Conservation (phyloP, 2,888 invertebrate genomes). For the Drosophila robusta region DNA sequence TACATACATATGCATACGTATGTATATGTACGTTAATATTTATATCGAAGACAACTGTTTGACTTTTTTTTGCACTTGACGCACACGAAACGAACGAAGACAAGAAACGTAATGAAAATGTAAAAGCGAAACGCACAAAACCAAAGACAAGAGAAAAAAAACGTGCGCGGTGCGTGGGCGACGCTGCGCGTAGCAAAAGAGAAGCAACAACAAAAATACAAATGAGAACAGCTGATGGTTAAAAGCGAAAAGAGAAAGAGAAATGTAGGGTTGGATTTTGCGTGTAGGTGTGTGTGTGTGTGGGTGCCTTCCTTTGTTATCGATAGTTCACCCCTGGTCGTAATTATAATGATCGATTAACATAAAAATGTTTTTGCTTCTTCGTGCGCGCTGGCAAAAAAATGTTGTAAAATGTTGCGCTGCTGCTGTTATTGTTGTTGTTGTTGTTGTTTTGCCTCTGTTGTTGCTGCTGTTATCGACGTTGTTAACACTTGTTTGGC, state of each 20-base stretch:
- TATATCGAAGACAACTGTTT: constrained; percentile 37
- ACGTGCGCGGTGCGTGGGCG: constrained; percentile 52
- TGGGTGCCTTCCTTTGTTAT: constrained; percentile 35
- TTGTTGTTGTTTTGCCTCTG: background rate
- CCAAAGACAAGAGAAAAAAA: constrained; percentile 9
- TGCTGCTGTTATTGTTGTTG: constrained; percentile 4
- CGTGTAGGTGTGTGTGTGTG: constrained; percentile 9
- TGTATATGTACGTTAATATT: constrained; percentile 13
- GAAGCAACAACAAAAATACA: background rate
- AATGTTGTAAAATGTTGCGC: constrained; percentile 1
- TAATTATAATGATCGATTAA: constrained; percentile 56
- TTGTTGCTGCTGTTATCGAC: constrained; percentile 4
- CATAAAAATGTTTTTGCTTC: constrained; percentile 2
- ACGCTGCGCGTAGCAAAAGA: constrained; percentile 1
- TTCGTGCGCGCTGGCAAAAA: constrained; percentile 1
- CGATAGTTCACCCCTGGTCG: constrained; percentile 53
- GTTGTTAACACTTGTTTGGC: constrained; percentile 1
- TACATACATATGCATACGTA: background rate
- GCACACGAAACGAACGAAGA: constrained; percentile 13
- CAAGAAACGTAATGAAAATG: constrained; percentile 10
- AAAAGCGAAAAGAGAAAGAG: background rate
- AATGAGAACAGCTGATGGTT: constrained; percentile 37
- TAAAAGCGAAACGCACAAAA: constrained; percentile 6
- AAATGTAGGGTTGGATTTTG: constrained; percentile 17
- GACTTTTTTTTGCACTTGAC: constrained; percentile 68